These are phyloP conservation scores for Lasiurus borealis DNA, from an alignment of 2,113 vertebrate genomes.

Conservation along the genomic window DNA sequence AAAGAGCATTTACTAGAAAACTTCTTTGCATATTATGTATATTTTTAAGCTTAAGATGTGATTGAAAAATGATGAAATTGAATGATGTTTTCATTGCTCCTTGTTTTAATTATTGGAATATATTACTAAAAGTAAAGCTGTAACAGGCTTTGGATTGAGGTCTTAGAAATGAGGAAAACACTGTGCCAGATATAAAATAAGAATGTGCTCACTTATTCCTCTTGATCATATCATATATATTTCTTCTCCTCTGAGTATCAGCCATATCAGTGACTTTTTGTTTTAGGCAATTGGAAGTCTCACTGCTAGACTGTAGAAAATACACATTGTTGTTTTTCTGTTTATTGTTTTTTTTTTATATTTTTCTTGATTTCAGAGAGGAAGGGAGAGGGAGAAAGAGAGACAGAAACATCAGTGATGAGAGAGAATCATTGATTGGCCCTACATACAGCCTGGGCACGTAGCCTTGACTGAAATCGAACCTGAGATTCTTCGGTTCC, in stretches of 20 bases:
- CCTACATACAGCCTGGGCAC: too few relatives aligned
- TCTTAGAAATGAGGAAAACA: not conserved
- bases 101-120: slow-evolving; percentile 1
- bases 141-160: not conserved
- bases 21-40: not conserved
- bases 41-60: not conserved
- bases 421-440: too few relatives aligned
- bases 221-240: not conserved
- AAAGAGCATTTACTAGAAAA: not conserved
- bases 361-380: too few relatives aligned
- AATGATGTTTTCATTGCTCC: not conserved
- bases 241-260: not conserved
- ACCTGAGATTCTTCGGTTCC: too few relatives aligned
- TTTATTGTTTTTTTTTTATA: too few relatives aligned
- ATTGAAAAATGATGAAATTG: not conserved
- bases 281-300: not conserved
- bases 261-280: not conserved
- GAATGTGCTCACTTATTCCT: not conserved
- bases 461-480: too few relatives aligned
- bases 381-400: too few relatives aligned
- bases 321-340: too few relatives aligned
- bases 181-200: not conserved
- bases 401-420: too few relatives aligned
- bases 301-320: not conserved
- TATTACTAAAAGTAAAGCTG: not conserved